Conservation (phyloP, 2,888 invertebrate species). For the Tiliacea aurago region DNA sequence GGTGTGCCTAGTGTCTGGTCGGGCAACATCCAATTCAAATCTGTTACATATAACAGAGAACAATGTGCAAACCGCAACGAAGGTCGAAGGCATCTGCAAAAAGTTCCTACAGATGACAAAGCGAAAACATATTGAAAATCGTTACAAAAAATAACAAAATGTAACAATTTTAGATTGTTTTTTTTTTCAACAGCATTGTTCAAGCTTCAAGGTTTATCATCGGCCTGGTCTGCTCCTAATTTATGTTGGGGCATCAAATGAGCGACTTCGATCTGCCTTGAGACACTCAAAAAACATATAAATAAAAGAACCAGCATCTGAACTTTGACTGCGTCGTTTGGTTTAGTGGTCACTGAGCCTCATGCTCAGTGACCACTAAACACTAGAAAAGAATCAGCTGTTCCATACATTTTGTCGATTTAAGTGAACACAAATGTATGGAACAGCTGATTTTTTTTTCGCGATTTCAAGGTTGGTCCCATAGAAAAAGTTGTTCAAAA, state of each 20-base stretch:
- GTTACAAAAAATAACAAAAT: constrained; percentile 27
- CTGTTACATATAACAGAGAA: neutral
- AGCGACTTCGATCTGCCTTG: neutral
- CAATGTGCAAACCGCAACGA: neutral
- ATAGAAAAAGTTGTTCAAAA: too few species aligned
- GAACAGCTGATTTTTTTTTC: too few species aligned
- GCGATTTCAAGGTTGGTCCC: too few species aligned
- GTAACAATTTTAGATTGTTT: constrained; percentile 5
- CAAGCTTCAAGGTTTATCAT: constrained; percentile 26
- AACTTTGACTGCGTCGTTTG: too few species aligned
- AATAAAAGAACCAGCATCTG: too few species aligned
- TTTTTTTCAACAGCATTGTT: constrained; percentile 6
- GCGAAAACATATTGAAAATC: constrained; percentile 26
- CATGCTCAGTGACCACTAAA: too few species aligned
- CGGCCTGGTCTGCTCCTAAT: neutral
- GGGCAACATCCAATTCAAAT: neutral
- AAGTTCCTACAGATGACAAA: constrained; percentile 20
- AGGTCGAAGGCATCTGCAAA: constrained; percentile 12
- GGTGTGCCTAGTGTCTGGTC: too few species aligned
- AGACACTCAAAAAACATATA: too few species aligned
- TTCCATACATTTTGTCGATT: too few species aligned
- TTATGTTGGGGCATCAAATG: constrained; percentile 3
- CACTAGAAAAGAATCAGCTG: too few species aligned
- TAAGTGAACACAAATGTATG: too few species aligned
- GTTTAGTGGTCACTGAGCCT: too few species aligned